These are phyloP conservation scores for Eupithecia vulgata DNA, from an alignment of 2,888 invertebrate species.

Conservation along the genomic window DNA sequence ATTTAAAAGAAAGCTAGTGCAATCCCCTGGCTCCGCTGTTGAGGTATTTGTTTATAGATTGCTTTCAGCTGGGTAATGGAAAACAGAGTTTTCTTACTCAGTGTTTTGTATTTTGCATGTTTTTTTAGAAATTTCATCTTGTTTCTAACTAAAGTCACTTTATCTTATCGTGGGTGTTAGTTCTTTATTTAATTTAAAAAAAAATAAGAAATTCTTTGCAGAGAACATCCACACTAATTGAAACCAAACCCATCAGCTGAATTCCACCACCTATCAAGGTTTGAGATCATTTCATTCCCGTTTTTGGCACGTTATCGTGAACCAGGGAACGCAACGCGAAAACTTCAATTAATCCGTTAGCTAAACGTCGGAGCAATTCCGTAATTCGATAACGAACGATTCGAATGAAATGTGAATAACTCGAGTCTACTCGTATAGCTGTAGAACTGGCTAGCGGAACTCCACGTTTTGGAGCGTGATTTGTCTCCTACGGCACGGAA, in stretches of 20 bases:
- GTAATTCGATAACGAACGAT: conserved; percentile 54
- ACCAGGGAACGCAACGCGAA: conserved; percentile 13
- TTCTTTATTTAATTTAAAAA: conserved; percentile 24
- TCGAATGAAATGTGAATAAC: conserved; percentile 40
- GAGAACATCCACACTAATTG: conserved; percentile 6
- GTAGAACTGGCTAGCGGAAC: conserved; percentile 44
- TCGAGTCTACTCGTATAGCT: neutral
- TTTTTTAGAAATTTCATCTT: neutral
- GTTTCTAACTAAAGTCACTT: neutral
- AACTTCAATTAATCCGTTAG: conserved; percentile 33
- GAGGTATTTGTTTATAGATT: conserved; percentile 46
- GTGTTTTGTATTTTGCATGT: neutral
- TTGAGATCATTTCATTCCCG: conserved; percentile 16
- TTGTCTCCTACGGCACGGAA: conserved; percentile 44
- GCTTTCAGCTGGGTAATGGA: conserved; percentile 47
- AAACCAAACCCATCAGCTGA: conserved; percentile 11
- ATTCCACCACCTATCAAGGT: neutral
- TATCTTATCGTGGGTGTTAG: neutral
- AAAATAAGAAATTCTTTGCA: conserved; percentile 5
- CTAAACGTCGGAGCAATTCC: conserved; percentile 47
- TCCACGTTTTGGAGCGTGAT: conserved; percentile 50
- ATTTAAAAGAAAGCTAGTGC: conserved; percentile 51
- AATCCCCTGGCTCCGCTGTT: conserved; percentile 44
- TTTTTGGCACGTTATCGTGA: conserved; percentile 19
- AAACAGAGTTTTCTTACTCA: conserved; percentile 41